These are phyloP conservation scores for Exocentrus adspersus DNA, from an alignment of 2,888 invertebrate species.

Conservation along the genomic window DNA sequence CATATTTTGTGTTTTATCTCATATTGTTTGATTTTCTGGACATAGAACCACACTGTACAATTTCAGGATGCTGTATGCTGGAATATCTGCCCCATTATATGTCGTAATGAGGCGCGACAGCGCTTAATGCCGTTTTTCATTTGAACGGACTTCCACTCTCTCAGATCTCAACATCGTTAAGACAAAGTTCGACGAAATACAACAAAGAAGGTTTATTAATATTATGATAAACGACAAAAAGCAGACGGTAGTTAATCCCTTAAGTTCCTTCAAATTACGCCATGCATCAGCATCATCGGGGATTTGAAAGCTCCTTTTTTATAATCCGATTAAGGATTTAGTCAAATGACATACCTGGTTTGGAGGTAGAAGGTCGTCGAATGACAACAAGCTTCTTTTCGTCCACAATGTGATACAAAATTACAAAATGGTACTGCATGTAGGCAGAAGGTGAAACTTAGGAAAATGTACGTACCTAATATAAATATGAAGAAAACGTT, in stretches of 20 bases:
- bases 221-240: constrained; percentile 50
- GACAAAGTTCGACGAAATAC: constrained; percentile 28
- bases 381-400: background rate
- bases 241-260: constrained; percentile 47
- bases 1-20: too few relatives aligned
- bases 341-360: constrained; percentile 43
- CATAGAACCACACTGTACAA: too few relatives aligned
- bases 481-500: too few relatives aligned
- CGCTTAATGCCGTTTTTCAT: background rate
- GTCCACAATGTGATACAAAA: too few relatives aligned
- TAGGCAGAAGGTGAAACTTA: too few relatives aligned
- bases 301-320: constrained; percentile 43
- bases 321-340: constrained; percentile 44
- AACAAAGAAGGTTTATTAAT: constrained; percentile 46
- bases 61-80: background rate
- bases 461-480: too few relatives aligned
- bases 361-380: constrained; percentile 20
- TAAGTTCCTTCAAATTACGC: constrained; percentile 41
- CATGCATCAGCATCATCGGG: constrained; percentile 42
- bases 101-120: background rate
- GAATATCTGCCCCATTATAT: background rate
- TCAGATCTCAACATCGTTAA: constrained; percentile 4
- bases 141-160: constrained; percentile 4
- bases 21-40: too few relatives aligned
- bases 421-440: too few relatives aligned